Percentiles rank a stretch among this genome's conserved stretches.
phyloP scores from a whole-genome alignment of 2,113 vertebrate genomes.

The Takifugu bimaculatus region DNA sequence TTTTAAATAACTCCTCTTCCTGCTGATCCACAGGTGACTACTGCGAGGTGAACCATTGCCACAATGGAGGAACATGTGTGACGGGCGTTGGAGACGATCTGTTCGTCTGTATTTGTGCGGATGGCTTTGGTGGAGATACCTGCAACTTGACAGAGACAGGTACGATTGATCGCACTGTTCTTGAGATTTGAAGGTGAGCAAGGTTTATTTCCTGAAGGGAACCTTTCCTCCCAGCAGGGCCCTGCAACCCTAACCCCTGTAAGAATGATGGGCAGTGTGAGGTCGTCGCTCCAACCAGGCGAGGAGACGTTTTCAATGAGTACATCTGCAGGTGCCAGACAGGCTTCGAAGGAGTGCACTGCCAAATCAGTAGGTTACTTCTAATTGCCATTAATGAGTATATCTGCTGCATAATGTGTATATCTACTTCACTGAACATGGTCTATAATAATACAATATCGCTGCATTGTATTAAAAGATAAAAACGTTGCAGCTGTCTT shows the following conservation, averaged over 20 bases:
- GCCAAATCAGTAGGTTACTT: conserved; percentile 83
- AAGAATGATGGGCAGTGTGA: conserved; percentile 80
- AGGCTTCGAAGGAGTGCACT: conserved; percentile 83
- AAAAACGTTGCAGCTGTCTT: not conserved
- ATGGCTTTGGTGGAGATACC: conserved; percentile 83
- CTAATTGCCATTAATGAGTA: not conserved
- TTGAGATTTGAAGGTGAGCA: not conserved
- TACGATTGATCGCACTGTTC: conserved; percentile 42
- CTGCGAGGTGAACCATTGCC: conserved; percentile 84
- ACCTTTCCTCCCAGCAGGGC: conserved; percentile 67
- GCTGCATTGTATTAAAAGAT: not conserved
- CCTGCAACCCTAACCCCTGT: conserved; percentile 89
- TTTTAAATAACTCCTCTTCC: not conserved
- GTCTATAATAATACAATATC: no score
- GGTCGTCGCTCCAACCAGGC: conserved; percentile 62
- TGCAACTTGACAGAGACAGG: conserved; percentile 88
- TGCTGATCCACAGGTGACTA: conserved; percentile 77
- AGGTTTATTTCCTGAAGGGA: not conserved
- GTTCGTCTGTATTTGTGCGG: conserved; percentile 86
- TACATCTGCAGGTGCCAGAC: conserved; percentile 85
- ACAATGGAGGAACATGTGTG: conserved; percentile 89
- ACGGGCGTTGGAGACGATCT: conserved; percentile 72
- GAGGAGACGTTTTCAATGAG: conserved; percentile 85
- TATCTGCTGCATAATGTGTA: no score
- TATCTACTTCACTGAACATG: not conserved